These are phyloP conservation scores for Mimas tiliae DNA, from an alignment of 2,888 invertebrate genomes.

Conservation along the genomic window DNA sequence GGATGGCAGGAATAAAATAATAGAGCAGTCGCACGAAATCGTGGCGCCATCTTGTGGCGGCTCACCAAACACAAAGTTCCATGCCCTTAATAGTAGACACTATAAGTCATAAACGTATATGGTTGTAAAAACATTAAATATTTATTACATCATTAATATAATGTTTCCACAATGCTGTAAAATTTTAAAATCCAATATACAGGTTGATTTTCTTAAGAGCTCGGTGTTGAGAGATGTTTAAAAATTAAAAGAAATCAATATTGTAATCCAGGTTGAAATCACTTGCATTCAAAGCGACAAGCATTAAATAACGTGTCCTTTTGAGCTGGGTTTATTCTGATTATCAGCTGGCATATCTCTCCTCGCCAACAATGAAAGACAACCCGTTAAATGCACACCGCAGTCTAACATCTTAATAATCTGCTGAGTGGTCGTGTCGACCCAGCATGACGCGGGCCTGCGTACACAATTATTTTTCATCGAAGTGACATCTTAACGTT, in stretches of 20 bases:
- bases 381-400: conserved; percentile 64
- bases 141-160: conserved; percentile 46
- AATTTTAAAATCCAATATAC: conserved; percentile 27
- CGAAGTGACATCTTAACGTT: conserved; percentile 69
- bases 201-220: not conserved
- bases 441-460: conserved; percentile 74
- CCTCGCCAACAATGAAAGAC: conserved; percentile 66
- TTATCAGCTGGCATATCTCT: conserved; percentile 74
- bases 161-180: conserved; percentile 37
- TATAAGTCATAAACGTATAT: conserved; percentile 56
- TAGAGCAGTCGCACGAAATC: conserved; percentile 65
- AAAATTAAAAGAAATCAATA: conserved; percentile 22
- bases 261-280: conserved; percentile 30
- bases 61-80: conserved; percentile 52
- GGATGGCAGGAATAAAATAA: conserved; percentile 40
- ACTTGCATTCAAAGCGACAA: conserved; percentile 67
- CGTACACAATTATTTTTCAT: conserved; percentile 75
- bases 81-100: conserved; percentile 46
- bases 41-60: conserved; percentile 57
- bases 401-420: conserved; percentile 78
- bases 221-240: conserved; percentile 5
- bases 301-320: conserved; percentile 78
- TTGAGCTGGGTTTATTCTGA: conserved; percentile 59
- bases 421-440: conserved; percentile 71
- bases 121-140: conserved; percentile 51